Percentiles rank a stretch among this genome's conserved stretches.
These are phyloP conservation scores for Acanthococcus lagerstroemiae DNA, from an alignment of 2,888 invertebrate species.

Conservation along the genomic window DNA sequence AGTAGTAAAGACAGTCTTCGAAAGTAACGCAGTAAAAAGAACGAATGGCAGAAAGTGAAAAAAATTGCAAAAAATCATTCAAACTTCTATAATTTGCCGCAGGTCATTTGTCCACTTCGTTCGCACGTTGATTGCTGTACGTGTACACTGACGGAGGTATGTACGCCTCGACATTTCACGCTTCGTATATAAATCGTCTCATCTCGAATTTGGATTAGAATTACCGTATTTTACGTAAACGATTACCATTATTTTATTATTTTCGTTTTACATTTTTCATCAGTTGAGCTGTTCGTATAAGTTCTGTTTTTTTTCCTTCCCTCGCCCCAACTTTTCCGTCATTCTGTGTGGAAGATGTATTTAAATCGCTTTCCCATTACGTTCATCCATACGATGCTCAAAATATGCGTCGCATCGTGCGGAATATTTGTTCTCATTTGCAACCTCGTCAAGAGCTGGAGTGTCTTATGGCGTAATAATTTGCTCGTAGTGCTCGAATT, in stretches of 20 bases:
- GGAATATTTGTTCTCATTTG: too few relatives aligned
- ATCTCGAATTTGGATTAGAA: background rate
- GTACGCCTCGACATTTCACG: background rate
- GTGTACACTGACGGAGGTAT: background rate
- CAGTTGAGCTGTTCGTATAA: background rate
- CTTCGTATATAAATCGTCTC: background rate
- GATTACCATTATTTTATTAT: background rate
- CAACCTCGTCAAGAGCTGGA: too few relatives aligned
- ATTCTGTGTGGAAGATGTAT: background rate
- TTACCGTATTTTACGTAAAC: background rate
- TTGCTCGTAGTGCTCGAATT: too few relatives aligned
- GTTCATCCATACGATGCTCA: too few relatives aligned
- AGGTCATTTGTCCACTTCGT: background rate
- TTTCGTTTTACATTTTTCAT: background rate
- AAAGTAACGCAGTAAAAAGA: conserved; percentile 37
- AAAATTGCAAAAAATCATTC: background rate
- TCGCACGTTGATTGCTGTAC: background rate
- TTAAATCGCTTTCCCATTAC: background rate
- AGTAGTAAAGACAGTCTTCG: conserved; percentile 41
- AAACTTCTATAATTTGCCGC: background rate
- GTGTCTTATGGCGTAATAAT: too few relatives aligned
- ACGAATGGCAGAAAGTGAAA: too few relatives aligned
- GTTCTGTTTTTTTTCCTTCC: background rate
- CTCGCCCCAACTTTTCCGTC: background rate
- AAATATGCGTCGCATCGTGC: too few relatives aligned